Evolutionary conservation across 2,113 vertebrate genomes (phyloP).

Genomic region (Anarrhichthys ocellatus): DNA sequence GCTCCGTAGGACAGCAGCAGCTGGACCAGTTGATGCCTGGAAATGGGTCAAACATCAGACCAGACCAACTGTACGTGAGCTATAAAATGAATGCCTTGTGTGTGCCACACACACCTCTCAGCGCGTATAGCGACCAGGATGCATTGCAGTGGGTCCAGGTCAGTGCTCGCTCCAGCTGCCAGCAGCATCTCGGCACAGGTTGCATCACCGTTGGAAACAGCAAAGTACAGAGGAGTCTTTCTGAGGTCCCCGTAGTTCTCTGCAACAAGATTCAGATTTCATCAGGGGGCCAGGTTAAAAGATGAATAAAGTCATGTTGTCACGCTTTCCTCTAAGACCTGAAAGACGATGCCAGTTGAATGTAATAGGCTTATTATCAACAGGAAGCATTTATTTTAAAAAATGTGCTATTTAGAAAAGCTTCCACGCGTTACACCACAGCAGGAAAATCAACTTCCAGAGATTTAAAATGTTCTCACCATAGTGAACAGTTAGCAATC

Average conservation of each 20-base stretch:
- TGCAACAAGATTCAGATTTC: not conserved
- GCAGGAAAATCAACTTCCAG: not conserved
- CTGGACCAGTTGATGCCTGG: conserved; percentile 85
- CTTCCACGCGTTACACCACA: not conserved
- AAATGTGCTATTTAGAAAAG: not conserved
- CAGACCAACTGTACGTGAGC: not conserved
- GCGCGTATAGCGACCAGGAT: conserved; percentile 88
- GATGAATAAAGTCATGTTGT: not conserved
- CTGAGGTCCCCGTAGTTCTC: conserved; percentile 86
- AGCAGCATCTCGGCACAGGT: conserved; percentile 86
- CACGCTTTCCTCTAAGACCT: not conserved
- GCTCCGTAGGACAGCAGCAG: conserved; percentile 86
- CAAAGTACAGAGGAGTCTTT: conserved; percentile 85
- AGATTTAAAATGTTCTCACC: not conserved
- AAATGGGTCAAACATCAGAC: not conserved
- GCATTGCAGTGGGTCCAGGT: conserved; percentile 87
- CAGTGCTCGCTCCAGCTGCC: conserved; percentile 84
- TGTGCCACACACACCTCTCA: conserved; percentile 62
- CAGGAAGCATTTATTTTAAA: not conserved
- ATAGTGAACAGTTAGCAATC: not conserved
- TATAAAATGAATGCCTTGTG: not conserved
- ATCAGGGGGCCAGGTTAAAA: not conserved
- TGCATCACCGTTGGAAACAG: conserved; percentile 88
- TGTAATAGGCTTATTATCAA: not conserved
- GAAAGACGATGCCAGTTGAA: not conserved